Percentiles rank a stretch among this genome's conserved stretches.
phyloP scores from a whole-genome alignment of 2,113 vertebrate genomes.

The Charadrius vociferus region DNA sequence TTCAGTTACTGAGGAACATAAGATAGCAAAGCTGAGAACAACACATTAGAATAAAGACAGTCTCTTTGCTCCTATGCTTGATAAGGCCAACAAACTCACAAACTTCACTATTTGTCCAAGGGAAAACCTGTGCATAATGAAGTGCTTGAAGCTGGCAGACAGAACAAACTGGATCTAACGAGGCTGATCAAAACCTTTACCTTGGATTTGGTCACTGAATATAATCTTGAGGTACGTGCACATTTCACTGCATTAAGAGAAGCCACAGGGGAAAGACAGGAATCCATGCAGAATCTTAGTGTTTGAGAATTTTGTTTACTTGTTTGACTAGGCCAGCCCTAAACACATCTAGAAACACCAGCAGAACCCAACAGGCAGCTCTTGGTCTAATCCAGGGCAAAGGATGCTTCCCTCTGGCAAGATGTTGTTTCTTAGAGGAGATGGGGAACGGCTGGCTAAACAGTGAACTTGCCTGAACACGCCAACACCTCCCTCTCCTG shows the following conservation, averaged over 20 bases:
- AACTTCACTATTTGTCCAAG: slow-evolving; percentile 46
- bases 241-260: background rate
- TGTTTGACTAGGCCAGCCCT: background rate
- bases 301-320: background rate
- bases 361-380: background rate
- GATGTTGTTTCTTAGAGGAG: background rate
- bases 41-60: background rate
- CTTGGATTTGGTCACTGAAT: slow-evolving; percentile 80
- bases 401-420: background rate
- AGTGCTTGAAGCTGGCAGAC: slow-evolving; percentile 62
- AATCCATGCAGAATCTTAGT: background rate
- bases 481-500: background rate
- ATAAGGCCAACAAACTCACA: background rate
- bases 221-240: slow-evolving; percentile 74
- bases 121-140: slow-evolving; percentile 70
- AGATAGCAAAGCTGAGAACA: background rate
- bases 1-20: background rate
- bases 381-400: background rate
- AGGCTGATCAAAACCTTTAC: slow-evolving; percentile 77
- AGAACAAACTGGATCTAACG: slow-evolving; percentile 54
- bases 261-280: background rate
- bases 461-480: background rate
- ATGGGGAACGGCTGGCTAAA: background rate
- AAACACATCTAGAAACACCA: background rate
- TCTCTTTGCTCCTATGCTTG: background rate